These are phyloP conservation scores for Proteles cristata DNA, from an alignment of 2,113 vertebrate species.

Conservation along the genomic window DNA sequence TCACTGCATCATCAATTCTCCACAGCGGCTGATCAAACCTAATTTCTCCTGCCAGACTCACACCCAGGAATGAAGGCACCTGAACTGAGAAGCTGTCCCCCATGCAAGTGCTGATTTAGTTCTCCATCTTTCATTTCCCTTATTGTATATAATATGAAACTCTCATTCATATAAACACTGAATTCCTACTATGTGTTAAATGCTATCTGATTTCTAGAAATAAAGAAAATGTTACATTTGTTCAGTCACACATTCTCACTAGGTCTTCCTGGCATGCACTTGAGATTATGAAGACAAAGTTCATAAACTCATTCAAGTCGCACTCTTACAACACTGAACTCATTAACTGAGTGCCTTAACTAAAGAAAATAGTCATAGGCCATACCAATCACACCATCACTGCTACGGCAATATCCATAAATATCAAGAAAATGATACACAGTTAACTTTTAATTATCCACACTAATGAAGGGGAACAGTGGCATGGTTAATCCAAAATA, in stretches of 20 bases:
- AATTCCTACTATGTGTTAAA: neutral
- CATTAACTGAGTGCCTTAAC: neutral
- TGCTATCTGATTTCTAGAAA: neutral
- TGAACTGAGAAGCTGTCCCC: neutral
- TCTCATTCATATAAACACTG: neutral
- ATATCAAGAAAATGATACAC: constrained; percentile 70
- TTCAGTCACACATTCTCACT: neutral
- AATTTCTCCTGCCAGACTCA: constrained; percentile 27
- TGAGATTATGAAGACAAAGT: constrained; percentile 40
- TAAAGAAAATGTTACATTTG: neutral
- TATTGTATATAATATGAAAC: neutral
- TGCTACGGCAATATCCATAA: constrained; percentile 55
- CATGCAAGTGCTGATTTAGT: neutral
- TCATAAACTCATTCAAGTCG: neutral
- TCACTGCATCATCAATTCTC: neutral
- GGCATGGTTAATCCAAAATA: constrained; percentile 65
- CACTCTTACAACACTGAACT: neutral
- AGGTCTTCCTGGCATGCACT: neutral
- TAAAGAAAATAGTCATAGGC: constrained; percentile 17
- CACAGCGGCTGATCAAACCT: neutral
- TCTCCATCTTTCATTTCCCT: neutral
- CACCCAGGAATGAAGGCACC: neutral
- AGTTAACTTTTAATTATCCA: constrained; percentile 77
- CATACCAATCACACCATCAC: constrained; percentile 33
- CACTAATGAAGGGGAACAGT: constrained; percentile 74